Evolutionary conservation across 2,888 invertebrate genomes (phyloP).

Genomic region (Hoplodrina ambigua): DNA sequence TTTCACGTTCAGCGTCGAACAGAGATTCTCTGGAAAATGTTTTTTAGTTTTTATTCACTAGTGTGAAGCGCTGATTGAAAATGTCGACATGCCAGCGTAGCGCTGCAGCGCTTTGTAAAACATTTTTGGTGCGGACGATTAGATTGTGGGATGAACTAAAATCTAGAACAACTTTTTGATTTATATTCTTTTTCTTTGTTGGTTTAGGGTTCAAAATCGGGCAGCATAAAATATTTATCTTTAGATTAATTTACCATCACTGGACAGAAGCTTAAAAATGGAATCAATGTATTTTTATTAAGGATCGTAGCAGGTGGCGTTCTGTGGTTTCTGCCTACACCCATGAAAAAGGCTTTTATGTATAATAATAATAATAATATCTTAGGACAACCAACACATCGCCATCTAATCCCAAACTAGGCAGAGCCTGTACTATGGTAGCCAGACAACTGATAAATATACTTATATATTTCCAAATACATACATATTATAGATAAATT

Average conservation of each 20-base stretch:
- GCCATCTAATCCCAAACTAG: too few relatives aligned
- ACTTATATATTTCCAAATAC: too few relatives aligned
- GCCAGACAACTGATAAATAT: too few relatives aligned
- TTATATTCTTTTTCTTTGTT: neutral
- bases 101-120: slow-evolving; percentile 24
- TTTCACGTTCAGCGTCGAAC: slow-evolving; percentile 10
- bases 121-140: slow-evolving; percentile 9
- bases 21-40: slow-evolving; percentile 14
- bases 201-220: neutral
- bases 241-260: neutral
- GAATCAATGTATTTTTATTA: too few relatives aligned
- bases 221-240: neutral
- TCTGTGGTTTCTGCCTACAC: too few relatives aligned
- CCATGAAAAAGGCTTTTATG: too few relatives aligned
- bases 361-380: too few relatives aligned
- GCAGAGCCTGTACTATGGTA: too few relatives aligned
- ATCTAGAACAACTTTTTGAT: neutral
- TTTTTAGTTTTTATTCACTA: slow-evolving; percentile 42
- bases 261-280: too few relatives aligned
- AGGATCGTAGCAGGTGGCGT: too few relatives aligned
- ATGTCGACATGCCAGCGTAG: slow-evolving; percentile 32
- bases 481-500: too few relatives aligned
- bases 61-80: slow-evolving; percentile 50
- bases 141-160: slow-evolving; percentile 17
- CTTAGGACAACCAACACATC: too few relatives aligned